Evolutionary conservation across 2,797 vertebrate genomes (phyloP), one percentile per base, ranked within the genome.

Genomic region (Melanotaenia nigrans): DNA sequence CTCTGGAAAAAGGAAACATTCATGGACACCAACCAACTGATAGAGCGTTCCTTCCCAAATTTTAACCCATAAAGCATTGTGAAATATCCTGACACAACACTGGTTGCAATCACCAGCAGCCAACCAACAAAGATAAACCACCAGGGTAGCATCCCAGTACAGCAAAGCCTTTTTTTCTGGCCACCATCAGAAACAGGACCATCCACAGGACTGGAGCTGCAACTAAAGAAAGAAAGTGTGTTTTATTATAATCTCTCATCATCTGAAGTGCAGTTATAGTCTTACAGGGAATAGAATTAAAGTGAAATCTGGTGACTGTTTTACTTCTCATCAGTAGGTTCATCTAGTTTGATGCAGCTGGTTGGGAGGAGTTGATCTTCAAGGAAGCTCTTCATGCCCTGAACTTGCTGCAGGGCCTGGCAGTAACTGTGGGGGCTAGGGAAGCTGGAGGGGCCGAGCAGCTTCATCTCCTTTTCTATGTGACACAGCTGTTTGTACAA

Each of bases 21-120:
- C 95, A 96, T 95, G 77, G 97, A 98, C 69, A 97, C 93, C 65
- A 99, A 85, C 97, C 97, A 99, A 83, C 92, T 96, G 75, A 96
- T 90, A 25, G 97, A 98, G 71, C 95, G 95, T 5, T 94, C 89
- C 63, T 95, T 95, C 40, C 97, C 96, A 0, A 97, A 98, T 51
- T 95, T 96, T 61, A 99, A 87, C 16, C 97, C 96, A 0, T 97
- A 98, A 20, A 99, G 89, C 96, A 97, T 97, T 0, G 96, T 98
- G 67, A 96, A 97, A 88, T 94, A 99, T 67, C 90, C 96, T 0
- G 96, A 93, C 8, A 96, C 90, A 0, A 90, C 35, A 0, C 96
- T 96, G 72, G 95, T 96, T 24, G 81, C 90, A 0, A 77, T 69
- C 62, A 99, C 93, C 4, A 99, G 93, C 71, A 96, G 83, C 97